Evolutionary conservation across 2,888 invertebrate genomes (phyloP).

Genomic region (Acronicta psi): DNA sequence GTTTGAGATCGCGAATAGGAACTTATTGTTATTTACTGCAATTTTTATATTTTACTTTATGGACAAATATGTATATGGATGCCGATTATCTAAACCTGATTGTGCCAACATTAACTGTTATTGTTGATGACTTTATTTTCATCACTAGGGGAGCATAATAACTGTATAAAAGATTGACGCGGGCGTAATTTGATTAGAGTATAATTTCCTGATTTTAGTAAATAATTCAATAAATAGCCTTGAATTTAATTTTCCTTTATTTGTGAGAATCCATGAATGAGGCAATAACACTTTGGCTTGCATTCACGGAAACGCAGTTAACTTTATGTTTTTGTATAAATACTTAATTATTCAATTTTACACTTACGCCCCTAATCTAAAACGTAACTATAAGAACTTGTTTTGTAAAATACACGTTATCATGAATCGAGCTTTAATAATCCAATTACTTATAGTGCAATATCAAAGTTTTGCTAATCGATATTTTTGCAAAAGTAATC

Average conservation of each 20-base stretch:
- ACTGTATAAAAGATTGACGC: slow-evolving; percentile 24
- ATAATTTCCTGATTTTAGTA: slow-evolving; percentile 27
- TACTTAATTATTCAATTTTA: slow-evolving; percentile 16
- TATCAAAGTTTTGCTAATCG: slow-evolving; percentile 46
- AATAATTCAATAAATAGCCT: not conserved
- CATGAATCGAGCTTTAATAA: slow-evolving; percentile 60
- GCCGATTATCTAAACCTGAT: slow-evolving; percentile 24
- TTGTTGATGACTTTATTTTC: slow-evolving; percentile 44
- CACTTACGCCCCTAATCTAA: slow-evolving; percentile 27
- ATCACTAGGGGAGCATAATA: slow-evolving; percentile 46
- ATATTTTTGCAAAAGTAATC: slow-evolving; percentile 46
- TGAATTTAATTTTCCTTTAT: slow-evolving; percentile 16
- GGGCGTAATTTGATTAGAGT: slow-evolving; percentile 42
- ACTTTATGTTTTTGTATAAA: slow-evolving; percentile 18
- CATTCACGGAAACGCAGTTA: slow-evolving; percentile 41
- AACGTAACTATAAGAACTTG: slow-evolving; percentile 42
- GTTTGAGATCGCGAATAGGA: slow-evolving; percentile 44
- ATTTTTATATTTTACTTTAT: slow-evolving; percentile 29
- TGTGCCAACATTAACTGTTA: slow-evolving; percentile 55
- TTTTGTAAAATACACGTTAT: slow-evolving; percentile 51
- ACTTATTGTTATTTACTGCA: slow-evolving; percentile 26
- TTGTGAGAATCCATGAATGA: slow-evolving; percentile 29
- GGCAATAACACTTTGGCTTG: slow-evolving; percentile 26
- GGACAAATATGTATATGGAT: slow-evolving; percentile 27
- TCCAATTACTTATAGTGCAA: slow-evolving; percentile 57